Base-by-base conservation (phyloP, 2,113 vertebrate species). In the Oncorhynchus clarkii region DNA sequence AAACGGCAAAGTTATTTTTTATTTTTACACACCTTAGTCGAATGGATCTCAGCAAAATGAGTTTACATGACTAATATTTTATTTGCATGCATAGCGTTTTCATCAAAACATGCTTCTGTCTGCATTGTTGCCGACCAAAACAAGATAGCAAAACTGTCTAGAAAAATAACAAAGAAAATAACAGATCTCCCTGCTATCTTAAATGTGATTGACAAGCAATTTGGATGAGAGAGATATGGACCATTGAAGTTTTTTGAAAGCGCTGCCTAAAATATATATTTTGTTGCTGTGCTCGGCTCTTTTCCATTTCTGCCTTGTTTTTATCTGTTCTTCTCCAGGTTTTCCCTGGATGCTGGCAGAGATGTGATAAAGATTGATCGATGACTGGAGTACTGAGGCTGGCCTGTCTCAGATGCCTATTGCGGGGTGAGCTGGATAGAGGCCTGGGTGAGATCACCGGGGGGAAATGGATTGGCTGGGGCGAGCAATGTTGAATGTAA, bases 41-140 rank as follows among this genome's bases (percentile, higher is more conserved):
- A 88, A 90, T 80, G 82, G 83, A 88, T 82, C 78, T 92, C 85
- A 88, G 85, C 73, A 71, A 88, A 86, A 92, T 90, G 86, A 93
- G 87, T 78, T 80, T 73, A 77, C 67, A 82, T 80, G 82, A 84
- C 80, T 65, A 75, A 87, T 85, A 68, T 84, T 87, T 83, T 80
- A 83, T 86, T 77, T 81, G 83, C 79, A 84, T 82, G 84, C 64
- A 79, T 65, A 79, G 75, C 77, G 67, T 80, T 80, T 81, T 82
- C 76, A 31, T 74, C 27, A 77, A 77, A 80, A 76, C 60, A 82
- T 82, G 82, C 80, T 76, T 79, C 71, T 34, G 72, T 45, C 39
- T 45, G 78, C 85, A 14, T 26, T 29, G 6, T 69, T 82, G 84
- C 67, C 71, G 2, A 75, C 29, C 20, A 67, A 14, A 77, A 62